Percentiles rank a stretch among this genome's conserved stretches.
Evolutionary conservation across 2,797 vertebrate genomes (phyloP).

Genomic region (Psittacula derbiana): DNA sequence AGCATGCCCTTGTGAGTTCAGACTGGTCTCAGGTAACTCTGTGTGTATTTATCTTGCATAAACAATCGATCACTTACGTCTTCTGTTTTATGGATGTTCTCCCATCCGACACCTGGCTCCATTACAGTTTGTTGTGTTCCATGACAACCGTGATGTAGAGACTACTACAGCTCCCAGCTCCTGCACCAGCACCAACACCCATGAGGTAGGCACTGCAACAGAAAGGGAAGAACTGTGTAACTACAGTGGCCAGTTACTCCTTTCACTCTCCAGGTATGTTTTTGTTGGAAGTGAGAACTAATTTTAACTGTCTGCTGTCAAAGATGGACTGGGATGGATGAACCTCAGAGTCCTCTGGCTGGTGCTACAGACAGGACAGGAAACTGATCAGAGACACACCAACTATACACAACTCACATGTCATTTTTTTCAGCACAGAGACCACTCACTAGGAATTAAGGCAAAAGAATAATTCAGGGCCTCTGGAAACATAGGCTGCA

Average conservation of each 20-base stretch:
- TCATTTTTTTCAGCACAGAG: neutral
- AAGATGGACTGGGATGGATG: neutral
- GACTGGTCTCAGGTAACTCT: neutral
- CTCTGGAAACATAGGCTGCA: neutral
- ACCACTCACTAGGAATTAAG: neutral
- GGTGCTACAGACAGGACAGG: neutral
- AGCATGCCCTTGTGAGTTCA: neutral
- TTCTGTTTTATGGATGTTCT: neutral
- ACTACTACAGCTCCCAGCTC: neutral
- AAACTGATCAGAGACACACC: neutral
- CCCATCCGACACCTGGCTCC: neutral
- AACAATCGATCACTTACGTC: neutral
- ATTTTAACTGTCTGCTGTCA: neutral
- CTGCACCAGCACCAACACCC: neutral
- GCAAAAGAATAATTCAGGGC: neutral
- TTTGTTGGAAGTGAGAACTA: neutral
- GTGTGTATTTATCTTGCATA: neutral
- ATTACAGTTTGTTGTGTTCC: accelerated
- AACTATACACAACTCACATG: accelerated
- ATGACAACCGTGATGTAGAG: neutral
- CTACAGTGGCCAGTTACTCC: neutral
- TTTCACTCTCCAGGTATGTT: neutral
- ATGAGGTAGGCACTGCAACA: neutral
- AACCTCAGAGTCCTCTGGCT: neutral
- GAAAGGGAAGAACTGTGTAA: neutral